Evolutionary conservation across 2,113 vertebrate genomes (phyloP), one percentile per base, ranked within the genome.

Genomic region (Burhinus bistriatus): DNA sequence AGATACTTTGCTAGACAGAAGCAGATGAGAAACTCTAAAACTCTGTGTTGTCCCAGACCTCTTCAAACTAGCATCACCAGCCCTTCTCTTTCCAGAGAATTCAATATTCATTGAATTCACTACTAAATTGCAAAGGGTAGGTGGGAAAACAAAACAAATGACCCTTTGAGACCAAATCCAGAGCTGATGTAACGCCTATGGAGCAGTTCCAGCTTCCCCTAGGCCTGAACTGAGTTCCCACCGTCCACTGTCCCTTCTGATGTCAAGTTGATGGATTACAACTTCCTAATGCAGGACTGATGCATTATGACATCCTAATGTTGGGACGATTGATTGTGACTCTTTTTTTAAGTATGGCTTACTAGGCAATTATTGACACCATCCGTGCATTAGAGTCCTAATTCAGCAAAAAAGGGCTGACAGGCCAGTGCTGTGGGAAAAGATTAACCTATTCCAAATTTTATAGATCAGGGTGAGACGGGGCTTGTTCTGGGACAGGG

Each of bases 321-420:
- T 47, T 30, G 94, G 96, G 97, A 97, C 96, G 93, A 98, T 97
- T 94, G 97, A 97, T 97, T 96, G 94, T 92, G 83, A 88, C 93
- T 95, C 83, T 87, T 94, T 97, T 96, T 96, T 93, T 80, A 93
- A 95, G 96, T 92, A 96, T 89, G 75, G 97, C 97, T 97, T 95
- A 94, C 95, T 90, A 94, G 96, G 97, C 96, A 90, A 89, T 95
- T 80, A 82, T 95, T 84, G 95, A 97, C 75, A 93, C 92, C 71
- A 87, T 68, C 91, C 89, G 20, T 95, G 92, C 91, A 95, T 96
- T 93, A 95, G 55, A 71, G 88, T 38, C 62, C 87, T 91, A 79
- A 94, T 97, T 96, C 96, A 83, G 90, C 89, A 84, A 84, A 82
- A 96, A 88, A 38, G 29, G 92, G 93, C 96, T 79, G 92, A 91